Base-by-base conservation (phyloP, 2,797 vertebrate genomes). In the Muscicapa comitata region DNA sequence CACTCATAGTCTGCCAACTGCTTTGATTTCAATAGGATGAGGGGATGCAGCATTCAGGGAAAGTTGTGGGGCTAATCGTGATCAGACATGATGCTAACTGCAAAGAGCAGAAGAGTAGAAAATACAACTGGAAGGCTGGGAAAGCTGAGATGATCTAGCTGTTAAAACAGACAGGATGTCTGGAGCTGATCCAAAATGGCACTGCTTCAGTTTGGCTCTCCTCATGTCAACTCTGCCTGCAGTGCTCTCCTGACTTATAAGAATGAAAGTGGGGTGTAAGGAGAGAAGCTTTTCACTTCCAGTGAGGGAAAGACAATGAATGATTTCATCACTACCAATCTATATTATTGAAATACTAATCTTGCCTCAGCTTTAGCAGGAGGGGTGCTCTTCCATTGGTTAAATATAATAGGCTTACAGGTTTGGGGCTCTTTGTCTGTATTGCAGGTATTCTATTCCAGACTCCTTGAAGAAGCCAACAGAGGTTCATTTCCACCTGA, bases 401-500 rank as follows among this genome's bases (percentile, higher is more conserved):
- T 57, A 63, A 79, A 82, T 48, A 31, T 31, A 73, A 42, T 6
- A 18, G 29, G 23, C 89, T 91, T 18, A 87, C 72, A 50, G 16
- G 23, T 54, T 63, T 92, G 40, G 28, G 81, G 8, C 9, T 83
- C 12, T 88, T 70, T 88, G 97, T 88, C 76, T 94, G 53, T 94
- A 42, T 88, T 92, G 83, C 97, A 99, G 99, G 98, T 98, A 11
- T 99, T 99, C 97, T 99, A 98, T 91, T 96, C 98, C 76, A 99
- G 98, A 93, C 98, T 99, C 24, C 98, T 98, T 92, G 99, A 99
- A 95, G 99, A 99, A 98, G 99, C 99, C 18, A 98, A 97, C 66
- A 98, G 99, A 97, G 99, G 99, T 55, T 99, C 98, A 1, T 99
- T 99, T 97, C 99, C 99, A 29, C 97, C 98, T 88, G 99, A 99